A percentile compares a stretch with the other conserved stretches of the same genome.
These are phyloP conservation scores for Dinothrombium tinctorium DNA, from an alignment of 1,140 invertebrate species.

Conservation along the genomic window DNA sequence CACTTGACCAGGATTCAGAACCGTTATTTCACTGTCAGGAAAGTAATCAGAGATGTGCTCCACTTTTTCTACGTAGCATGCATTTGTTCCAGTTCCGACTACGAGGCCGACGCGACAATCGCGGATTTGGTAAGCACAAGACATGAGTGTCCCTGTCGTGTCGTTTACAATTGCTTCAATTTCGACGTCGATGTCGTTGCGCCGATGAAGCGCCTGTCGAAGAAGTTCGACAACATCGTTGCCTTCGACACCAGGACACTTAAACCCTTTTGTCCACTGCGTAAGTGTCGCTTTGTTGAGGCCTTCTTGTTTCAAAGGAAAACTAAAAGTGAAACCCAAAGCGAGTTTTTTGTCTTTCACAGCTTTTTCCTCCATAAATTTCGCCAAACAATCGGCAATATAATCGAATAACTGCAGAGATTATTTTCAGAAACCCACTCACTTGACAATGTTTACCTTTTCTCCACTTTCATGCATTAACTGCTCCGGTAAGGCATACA, in stretches of 20 bases:
- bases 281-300: slow-evolving; percentile 65
- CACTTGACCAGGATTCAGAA: slow-evolving; percentile 27
- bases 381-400: slow-evolving; percentile 81
- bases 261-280: slow-evolving; percentile 89
- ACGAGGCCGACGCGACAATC: slow-evolving; percentile 71
- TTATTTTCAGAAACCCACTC: slow-evolving; percentile 42
- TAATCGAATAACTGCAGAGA: slow-evolving; percentile 99
- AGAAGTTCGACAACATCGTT: slow-evolving; percentile 63
- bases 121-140: slow-evolving; percentile 73
- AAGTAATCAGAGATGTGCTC: slow-evolving; percentile 29
- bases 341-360: slow-evolving; percentile 49
- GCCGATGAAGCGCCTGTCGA: slow-evolving; percentile 32
- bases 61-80: slow-evolving; percentile 82
- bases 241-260: slow-evolving; percentile 58
- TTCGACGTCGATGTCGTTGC: slow-evolving; percentile 31
- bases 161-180: slow-evolving; percentile 88
- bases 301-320: slow-evolving; percentile 71
- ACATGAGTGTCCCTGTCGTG: slow-evolving; percentile 90
- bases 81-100: slow-evolving; percentile 82
- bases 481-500: slow-evolving; percentile 32
- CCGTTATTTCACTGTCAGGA: no score
- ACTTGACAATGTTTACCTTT: slow-evolving; percentile 79
- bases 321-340: slow-evolving; percentile 95
- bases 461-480: slow-evolving; percentile 78
- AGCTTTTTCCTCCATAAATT: slow-evolving; percentile 60